phyloP scores from a whole-genome alignment of 2,888 invertebrate species.

The Scelioninae gen. 2 region DNA sequence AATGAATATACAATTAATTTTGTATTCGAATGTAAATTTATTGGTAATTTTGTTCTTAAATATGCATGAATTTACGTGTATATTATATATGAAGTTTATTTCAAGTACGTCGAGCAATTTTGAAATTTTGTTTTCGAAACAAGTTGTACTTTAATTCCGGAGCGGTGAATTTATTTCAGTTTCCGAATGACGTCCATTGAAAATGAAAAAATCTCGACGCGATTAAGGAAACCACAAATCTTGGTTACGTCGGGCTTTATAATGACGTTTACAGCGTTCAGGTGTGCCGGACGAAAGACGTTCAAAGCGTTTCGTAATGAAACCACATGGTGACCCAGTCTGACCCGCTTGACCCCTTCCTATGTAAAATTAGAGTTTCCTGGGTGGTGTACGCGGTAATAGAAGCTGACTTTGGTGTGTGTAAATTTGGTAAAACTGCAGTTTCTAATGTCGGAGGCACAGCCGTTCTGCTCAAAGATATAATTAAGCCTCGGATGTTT shows the following conservation, averaged over 20 bases:
- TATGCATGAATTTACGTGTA: too few relatives aligned
- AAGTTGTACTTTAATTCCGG: conserved; percentile 8
- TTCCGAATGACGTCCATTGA: conserved; percentile 31
- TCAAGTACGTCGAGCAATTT: background rate
- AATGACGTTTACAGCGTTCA: conserved; percentile 66
- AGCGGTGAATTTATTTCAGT: conserved; percentile 16
- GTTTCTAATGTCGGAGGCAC: conserved; percentile 21
- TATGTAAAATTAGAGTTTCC: conserved; percentile 58
- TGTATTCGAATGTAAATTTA: too few relatives aligned
- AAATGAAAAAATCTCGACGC: conserved; percentile 39
- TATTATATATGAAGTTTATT: background rate
- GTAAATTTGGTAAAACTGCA: conserved; percentile 55
- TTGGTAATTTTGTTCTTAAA: too few relatives aligned
- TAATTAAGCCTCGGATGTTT: conserved; percentile 40
- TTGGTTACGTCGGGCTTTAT: conserved; percentile 64
- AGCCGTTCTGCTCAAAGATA: conserved; percentile 16
- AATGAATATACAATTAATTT: too few relatives aligned
- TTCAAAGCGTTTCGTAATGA: conserved; percentile 62
- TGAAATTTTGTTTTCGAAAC: conserved; percentile 1
- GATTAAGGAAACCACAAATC: conserved; percentile 65
- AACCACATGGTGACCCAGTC: conserved; percentile 60
- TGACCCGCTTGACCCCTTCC: conserved; percentile 55
- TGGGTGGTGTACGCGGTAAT: conserved; percentile 40
- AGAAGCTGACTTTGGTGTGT: conserved; percentile 38
- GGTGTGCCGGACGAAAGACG: conserved; percentile 62